Conservation (phyloP, 2,888 invertebrate species). For the Himalopsyche kuldschensis region DNA sequence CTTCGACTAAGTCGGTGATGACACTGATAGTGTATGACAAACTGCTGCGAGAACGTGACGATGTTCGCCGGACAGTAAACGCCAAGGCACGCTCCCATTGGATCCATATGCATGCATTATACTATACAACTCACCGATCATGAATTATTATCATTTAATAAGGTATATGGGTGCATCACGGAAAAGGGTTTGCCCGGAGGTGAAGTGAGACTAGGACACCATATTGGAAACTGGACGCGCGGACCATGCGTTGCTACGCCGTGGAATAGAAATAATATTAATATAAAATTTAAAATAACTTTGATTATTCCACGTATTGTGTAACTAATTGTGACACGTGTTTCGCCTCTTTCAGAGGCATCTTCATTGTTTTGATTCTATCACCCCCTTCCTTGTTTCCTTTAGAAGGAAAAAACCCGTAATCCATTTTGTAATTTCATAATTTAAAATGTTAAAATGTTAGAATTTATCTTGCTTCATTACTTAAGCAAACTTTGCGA, state of each 20-base stretch:
- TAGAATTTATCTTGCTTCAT: no score
- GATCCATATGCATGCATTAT: background rate
- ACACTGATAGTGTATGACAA: slow-evolving; percentile 18
- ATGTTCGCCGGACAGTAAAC: background rate
- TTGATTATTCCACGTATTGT: no score
- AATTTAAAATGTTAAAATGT: no score
- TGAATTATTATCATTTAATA: slow-evolving; percentile 22
- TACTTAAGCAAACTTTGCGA: no score
- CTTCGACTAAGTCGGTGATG: background rate
- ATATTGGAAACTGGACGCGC: background rate
- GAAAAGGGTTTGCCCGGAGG: slow-evolving; percentile 22
- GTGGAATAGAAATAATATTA: no score
- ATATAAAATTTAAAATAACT: no score
- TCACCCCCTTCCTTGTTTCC: no score
- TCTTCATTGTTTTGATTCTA: no score
- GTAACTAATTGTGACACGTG: no score
- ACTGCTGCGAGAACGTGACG: slow-evolving; percentile 16
- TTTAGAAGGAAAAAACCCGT: no score
- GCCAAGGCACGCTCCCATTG: slow-evolving; percentile 23
- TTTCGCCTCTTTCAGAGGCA: no score
- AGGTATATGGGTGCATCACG: background rate
- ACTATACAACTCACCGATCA: slow-evolving; percentile 10
- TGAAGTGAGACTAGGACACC: background rate
- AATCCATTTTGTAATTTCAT: no score
- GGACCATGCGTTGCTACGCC: background rate